A percentile compares a stretch with the other conserved stretches of the same genome.
These are phyloP conservation scores for Diphyllodes magnificus DNA, from an alignment of 2,113 vertebrate genomes.

Conservation along the genomic window DNA sequence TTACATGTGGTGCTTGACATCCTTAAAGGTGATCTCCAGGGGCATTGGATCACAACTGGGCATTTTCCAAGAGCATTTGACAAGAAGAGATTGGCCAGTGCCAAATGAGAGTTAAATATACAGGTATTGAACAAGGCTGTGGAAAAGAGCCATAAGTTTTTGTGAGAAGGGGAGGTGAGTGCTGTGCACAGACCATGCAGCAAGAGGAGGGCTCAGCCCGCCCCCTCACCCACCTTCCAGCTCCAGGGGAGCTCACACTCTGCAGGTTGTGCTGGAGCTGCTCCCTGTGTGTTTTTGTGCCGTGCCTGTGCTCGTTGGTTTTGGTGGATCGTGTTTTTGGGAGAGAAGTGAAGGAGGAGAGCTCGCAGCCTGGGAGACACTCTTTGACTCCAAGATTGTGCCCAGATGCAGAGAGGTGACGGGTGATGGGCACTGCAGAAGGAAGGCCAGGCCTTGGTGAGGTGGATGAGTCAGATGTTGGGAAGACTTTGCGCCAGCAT, in stretches of 20 bases:
- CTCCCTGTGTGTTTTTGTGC: not conserved
- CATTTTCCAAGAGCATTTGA: not conserved
- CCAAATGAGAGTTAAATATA: not conserved
- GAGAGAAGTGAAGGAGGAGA: not conserved
- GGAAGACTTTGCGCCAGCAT: not conserved
- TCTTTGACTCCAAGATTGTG: not conserved
- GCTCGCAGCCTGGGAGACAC: not conserved
- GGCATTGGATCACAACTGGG: not conserved
- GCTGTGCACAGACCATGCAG: not conserved
- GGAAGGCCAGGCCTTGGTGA: not conserved
- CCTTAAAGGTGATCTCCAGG: not conserved
- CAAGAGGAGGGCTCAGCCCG: not conserved
- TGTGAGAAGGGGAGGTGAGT: not conserved
- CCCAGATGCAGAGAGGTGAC: not conserved
- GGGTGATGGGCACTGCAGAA: not conserved
- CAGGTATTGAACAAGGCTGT: not conserved
- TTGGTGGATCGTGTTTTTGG: not conserved
- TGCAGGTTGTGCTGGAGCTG: fast-evolving
- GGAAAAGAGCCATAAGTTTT: not conserved
- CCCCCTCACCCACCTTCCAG: not conserved
- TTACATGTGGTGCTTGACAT: not conserved
- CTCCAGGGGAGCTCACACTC: not conserved
- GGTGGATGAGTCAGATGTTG: not conserved
- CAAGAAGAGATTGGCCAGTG: not conserved
- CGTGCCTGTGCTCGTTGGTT: fast-evolving